Conservation (phyloP, 2,888 invertebrate genomes). For the Agrotis clavis region DNA sequence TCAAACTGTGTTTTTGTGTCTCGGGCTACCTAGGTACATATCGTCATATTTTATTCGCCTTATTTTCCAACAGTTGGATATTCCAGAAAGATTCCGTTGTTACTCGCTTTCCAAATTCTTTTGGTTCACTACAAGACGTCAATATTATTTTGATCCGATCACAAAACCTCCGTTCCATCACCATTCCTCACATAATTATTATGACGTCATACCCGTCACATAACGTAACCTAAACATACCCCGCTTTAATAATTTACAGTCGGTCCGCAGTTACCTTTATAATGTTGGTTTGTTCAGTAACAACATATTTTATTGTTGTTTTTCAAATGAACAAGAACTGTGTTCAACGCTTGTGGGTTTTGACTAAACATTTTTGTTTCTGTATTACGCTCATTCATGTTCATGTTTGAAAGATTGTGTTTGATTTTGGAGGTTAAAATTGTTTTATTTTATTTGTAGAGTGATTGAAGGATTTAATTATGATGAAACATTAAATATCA, state of each 20-base stretch:
- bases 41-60: no score
- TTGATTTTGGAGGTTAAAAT: slow-evolving; percentile 13
- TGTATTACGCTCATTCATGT: slow-evolving; percentile 37
- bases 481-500: neutral
- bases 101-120: no score
- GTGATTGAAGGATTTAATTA: slow-evolving; percentile 5
- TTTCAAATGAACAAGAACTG: slow-evolving; percentile 49
- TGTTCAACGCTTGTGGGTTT: slow-evolving; percentile 27
- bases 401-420: slow-evolving; percentile 30
- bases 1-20: no score
- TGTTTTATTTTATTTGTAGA: slow-evolving; percentile 14
- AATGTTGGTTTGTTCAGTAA: slow-evolving; percentile 62
- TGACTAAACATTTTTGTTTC: slow-evolving; percentile 39
- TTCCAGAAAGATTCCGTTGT: no score
- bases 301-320: slow-evolving; percentile 62
- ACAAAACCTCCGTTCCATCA: neutral
- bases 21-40: no score
- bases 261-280: slow-evolving; percentile 49
- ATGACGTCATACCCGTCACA: slow-evolving; percentile 18
- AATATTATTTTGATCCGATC: neutral
- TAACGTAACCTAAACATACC: slow-evolving; percentile 46
- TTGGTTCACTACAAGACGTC: neutral
- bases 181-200: neutral
- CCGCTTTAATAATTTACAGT: slow-evolving; percentile 58
- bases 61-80: no score